Evolutionary conservation across 2,888 invertebrate genomes (phyloP).

Genomic region (Drosophila conformis): DNA sequence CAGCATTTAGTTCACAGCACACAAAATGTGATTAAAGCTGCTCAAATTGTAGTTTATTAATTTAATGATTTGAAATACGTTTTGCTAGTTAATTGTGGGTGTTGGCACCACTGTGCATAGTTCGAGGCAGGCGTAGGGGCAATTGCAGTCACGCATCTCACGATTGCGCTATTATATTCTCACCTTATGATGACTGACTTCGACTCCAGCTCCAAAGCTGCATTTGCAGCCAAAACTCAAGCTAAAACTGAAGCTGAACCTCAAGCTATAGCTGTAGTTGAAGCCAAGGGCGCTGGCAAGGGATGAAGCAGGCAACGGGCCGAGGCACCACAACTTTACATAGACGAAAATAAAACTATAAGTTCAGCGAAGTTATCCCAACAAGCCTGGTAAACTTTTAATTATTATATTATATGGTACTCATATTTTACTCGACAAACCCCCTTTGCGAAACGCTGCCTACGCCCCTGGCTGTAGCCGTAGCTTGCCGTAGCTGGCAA

Average conservation of each 20-base stretch:
- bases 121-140: slow-evolving; percentile 71
- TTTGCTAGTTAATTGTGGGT: not conserved
- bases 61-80: not conserved
- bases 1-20: not conserved
- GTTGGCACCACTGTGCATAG: slow-evolving; percentile 49
- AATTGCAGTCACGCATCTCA: slow-evolving; percentile 85
- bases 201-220: slow-evolving; percentile 15
- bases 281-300: not conserved
- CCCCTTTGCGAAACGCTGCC: not conserved
- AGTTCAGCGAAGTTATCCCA: not conserved
- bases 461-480: not conserved
- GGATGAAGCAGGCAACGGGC: not conserved
- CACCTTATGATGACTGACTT: slow-evolving; percentile 79
- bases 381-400: not conserved
- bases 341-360: not conserved
- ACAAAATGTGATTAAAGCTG: not conserved
- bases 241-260: slow-evolving; percentile 24
- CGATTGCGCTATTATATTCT: slow-evolving; percentile 84
- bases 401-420: not conserved
- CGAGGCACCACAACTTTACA: not conserved
- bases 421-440: not conserved
- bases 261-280: not conserved
- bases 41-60: not conserved
- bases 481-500: slow-evolving; percentile 28
- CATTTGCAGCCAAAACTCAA: slow-evolving; percentile 29